A percentile compares a stretch with the other conserved stretches of the same genome.
Evolutionary conservation across 2,113 vertebrate species (phyloP).

Genomic region (Alectura lathami): DNA sequence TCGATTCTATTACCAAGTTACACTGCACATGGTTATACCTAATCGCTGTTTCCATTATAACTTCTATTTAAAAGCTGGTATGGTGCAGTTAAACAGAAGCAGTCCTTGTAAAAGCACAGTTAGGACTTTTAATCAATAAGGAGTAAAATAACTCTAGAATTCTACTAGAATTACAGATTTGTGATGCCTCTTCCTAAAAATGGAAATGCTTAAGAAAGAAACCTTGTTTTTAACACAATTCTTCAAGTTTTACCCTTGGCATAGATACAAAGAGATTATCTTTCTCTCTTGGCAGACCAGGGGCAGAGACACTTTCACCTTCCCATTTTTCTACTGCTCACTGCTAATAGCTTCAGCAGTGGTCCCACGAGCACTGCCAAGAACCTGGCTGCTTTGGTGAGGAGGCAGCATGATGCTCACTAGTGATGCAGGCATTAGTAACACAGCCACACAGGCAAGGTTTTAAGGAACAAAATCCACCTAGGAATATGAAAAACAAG

Average conservation of each 20-base stretch:
- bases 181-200: not conserved
- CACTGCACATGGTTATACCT: not conserved
- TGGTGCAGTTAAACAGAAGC: not conserved
- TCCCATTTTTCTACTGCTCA: not conserved
- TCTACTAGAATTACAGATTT: not conserved
- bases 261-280: not conserved
- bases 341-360: not conserved
- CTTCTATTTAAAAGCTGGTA: not conserved
- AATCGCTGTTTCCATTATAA: not conserved
- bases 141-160: not conserved
- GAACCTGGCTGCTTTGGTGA: not conserved
- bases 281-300: not conserved
- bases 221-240: not conserved
- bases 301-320: not conserved
- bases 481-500: not conserved
- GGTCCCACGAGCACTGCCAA: rapidly evolving
- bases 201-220: not conserved
- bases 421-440: not conserved
- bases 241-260: not conserved
- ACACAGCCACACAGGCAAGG: not conserved
- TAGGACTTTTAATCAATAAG: not conserved
- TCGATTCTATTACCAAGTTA: not conserved
- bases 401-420: not conserved
- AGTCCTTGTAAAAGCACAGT: not conserved
- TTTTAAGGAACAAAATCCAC: not conserved